Evolutionary conservation across 2,888 invertebrate species (phyloP).

Genomic region (Neelides folsomi): DNA sequence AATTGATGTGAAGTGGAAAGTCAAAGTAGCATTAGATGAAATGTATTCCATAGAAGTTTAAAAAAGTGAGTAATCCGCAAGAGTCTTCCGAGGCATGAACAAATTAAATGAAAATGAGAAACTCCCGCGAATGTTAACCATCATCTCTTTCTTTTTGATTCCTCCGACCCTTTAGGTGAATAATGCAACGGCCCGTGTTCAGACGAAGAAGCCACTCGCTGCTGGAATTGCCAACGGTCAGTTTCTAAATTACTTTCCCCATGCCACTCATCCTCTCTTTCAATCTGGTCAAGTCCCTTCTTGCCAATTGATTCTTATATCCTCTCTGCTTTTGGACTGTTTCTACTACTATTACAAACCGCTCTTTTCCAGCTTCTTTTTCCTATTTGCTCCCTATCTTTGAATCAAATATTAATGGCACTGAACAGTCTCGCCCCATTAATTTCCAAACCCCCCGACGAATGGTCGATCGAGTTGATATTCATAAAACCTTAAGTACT

Average conservation of each 20-base stretch:
- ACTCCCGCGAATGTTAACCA: conserved; percentile 5
- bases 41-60: not conserved
- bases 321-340: conserved; percentile 9
- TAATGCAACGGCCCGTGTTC: conserved; percentile 98
- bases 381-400: conserved; percentile 8
- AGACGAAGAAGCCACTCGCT: conserved; percentile 89
- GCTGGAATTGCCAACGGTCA: conserved; percentile 65
- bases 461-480: no score
- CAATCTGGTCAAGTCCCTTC: conserved; percentile 1
- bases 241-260: conserved; percentile 36
- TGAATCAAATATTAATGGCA: conserved; percentile 12
- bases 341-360: conserved; percentile 8
- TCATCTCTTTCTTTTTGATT: conserved; percentile 10
- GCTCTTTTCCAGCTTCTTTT: conserved; percentile 6
- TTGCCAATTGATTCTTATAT: conserved; percentile 6
- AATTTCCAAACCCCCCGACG: no score
- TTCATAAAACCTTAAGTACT: no score
- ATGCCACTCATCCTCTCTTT: not conserved
- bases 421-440: no score
- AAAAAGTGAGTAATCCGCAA: not conserved
- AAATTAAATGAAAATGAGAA: conserved; percentile 1
- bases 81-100: not conserved
- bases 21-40: not conserved
- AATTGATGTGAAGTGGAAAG: no score
- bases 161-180: conserved; percentile 61